Base-by-base conservation (phyloP, 2,888 invertebrate genomes). In the Plebejus anna region DNA sequence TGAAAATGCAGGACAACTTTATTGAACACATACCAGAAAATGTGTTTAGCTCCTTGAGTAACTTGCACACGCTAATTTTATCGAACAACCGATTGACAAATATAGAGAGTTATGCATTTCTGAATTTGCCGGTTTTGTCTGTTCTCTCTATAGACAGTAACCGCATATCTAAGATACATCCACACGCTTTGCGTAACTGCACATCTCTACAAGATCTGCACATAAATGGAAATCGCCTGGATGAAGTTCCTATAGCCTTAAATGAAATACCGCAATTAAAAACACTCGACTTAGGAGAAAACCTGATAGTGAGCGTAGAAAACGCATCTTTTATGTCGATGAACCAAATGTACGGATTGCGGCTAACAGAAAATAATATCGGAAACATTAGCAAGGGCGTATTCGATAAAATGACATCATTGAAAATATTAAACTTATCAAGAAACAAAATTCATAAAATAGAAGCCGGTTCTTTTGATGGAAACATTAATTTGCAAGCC, bases 321-420 rank as follows among this genome's bases (percentile, higher is more conserved):
- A 96, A 97, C 86, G 96, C 96, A 77, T 97, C 97, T n/a, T 97
- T 98, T 85, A 95, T 96, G 87, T 96, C 96, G 81, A 95, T 98
- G 95, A 95, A 95, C 82, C 96, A 97, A 84, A 95, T 98, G 87
- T 96, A 96, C 84, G 96, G 97, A 36, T 92, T 98, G 78, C 95
- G 97, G 83, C 90, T 98, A 78, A 97, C 97, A 47, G 97, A 97
- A 90, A 98, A 98, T 88, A 96, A 96, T 87, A 97, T 97, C 83
- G 96, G 96, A 77, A 97, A 96, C 87, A 96, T 97, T 77, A 96
- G 96, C 77, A 97, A 96, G 94, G 97, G 96, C 66, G 96, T 96
- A 76, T 97, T 97, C 86, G 96, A 96, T 84, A 96, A 96, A 89
- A 96, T 97, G 95, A 95, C 95, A 38, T 95, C 96, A 36, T 90